A percentile compares a stretch with the other conserved stretches of the same genome.
These are phyloP conservation scores for Daptonema setosum DNA, from an alignment of 2,888 invertebrate species.

Conservation along the genomic window DNA sequence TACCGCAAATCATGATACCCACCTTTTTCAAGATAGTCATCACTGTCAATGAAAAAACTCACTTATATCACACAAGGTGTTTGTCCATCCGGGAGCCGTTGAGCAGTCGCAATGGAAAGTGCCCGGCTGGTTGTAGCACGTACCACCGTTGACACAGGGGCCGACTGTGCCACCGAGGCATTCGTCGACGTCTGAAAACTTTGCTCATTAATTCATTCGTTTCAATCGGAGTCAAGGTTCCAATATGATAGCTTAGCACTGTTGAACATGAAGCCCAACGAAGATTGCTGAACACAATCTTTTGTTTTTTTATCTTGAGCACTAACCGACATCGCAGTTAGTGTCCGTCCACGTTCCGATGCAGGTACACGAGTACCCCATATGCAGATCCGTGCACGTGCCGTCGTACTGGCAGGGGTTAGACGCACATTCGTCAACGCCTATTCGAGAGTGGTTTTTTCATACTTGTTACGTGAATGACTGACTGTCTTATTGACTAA, in stretches of 20 bases:
- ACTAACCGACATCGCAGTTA: not conserved
- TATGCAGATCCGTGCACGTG: not conserved
- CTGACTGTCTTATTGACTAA: too few species aligned
- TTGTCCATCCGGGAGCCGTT: not conserved
- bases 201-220: not conserved
- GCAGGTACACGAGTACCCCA: not conserved
- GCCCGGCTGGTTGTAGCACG: too few species aligned
- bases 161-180: too few species aligned
- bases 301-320: too few species aligned
- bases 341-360: not conserved
- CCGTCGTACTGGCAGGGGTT: constrained; percentile 1
- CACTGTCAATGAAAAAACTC: too few species aligned
- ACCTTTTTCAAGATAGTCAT: too few species aligned
- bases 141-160: not conserved
- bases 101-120: too few species aligned
- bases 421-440: constrained; percentile 1
- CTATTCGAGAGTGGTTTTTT: not conserved
- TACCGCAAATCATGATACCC: too few species aligned
- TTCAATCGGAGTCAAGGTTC: not conserved
- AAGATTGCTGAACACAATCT: too few species aligned
- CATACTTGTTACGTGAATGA: too few species aligned
- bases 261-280: too few species aligned
- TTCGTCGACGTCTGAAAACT: not conserved
- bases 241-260: not conserved
- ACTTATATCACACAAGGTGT: not conserved